phyloP scores from a whole-genome alignment of 2,888 invertebrate species.

The Cryptus armator region DNA sequence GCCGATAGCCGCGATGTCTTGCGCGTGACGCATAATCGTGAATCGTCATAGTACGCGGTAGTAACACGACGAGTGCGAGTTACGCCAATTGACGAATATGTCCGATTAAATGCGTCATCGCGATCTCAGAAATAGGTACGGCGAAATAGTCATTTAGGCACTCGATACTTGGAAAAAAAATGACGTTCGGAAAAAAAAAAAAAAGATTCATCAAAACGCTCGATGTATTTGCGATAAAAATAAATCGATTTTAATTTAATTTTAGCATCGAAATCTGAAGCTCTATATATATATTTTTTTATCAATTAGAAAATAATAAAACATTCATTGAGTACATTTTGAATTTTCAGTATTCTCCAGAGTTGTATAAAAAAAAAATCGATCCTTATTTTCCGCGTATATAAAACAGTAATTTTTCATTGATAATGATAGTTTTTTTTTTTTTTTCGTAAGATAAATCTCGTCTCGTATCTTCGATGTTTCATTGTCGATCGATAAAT shows the following conservation, averaged over 20 bases:
- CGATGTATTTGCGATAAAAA: too few relatives aligned
- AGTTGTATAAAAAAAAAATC: too few relatives aligned
- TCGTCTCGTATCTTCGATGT: neutral
- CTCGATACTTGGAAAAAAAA: neutral
- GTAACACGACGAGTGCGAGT: conserved; percentile 19
- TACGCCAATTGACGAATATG: conserved; percentile 55
- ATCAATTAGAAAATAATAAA: too few relatives aligned
- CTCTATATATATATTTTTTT: too few relatives aligned
- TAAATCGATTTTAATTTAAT: too few relatives aligned
- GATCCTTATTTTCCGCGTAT: too few relatives aligned
- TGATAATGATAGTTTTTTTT: neutral
- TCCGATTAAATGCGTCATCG: conserved; percentile 48
- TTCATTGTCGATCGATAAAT: neutral
- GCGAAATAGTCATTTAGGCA: neutral
- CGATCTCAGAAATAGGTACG: conserved; percentile 20
- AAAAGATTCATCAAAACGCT: neutral
- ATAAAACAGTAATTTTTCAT: neutral
- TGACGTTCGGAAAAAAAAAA: too few relatives aligned
- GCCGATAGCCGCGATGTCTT: conserved; percentile 12
- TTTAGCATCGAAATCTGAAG: too few relatives aligned
- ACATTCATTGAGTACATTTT: too few relatives aligned
- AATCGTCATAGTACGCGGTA: conserved; percentile 30
- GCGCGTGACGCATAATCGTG: conserved; percentile 61
- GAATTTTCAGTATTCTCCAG: too few relatives aligned
- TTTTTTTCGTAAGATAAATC: neutral